Evolutionary conservation across 1,140 invertebrate species (phyloP).

Genomic region (Proctacanthus coquilletti): DNA sequence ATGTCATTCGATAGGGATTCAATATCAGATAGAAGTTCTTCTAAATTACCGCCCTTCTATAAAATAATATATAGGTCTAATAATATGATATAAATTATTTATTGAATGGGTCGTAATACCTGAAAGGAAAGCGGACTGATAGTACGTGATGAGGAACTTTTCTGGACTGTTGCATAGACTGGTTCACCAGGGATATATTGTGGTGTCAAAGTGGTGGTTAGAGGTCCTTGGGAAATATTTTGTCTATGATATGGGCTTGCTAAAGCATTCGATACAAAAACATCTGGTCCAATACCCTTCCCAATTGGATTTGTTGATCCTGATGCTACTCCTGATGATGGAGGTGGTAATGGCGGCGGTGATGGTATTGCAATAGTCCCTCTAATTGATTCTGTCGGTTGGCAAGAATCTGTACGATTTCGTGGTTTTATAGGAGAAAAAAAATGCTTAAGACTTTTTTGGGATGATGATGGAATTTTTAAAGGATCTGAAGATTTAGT

Average conservation of each 20-base stretch:
- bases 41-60: conserved; percentile 32
- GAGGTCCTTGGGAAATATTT: conserved; percentile 1
- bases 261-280: conserved; percentile 24
- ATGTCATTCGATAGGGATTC: conserved; percentile 15
- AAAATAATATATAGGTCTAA: conserved; percentile 10
- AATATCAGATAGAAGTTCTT: conserved; percentile 31
- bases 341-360: neutral
- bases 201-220: conserved; percentile 13
- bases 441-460: conserved; percentile 26
- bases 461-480: conserved; percentile 16
- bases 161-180: conserved; percentile 28
- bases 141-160: conserved; percentile 17
- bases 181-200: conserved; percentile 12
- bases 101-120: conserved; percentile 3
- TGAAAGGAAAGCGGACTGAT: conserved; percentile 8
- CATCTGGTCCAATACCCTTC: conserved; percentile 20
- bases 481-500: conserved; percentile 17
- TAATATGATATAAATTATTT: neutral
- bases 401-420: neutral
- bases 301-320: conserved; percentile 13
- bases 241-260: conserved; percentile 22
- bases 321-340: conserved; percentile 13
- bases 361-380: neutral
- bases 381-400: neutral
- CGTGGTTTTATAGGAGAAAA: conserved; percentile 27